phyloP scores from a whole-genome alignment of 2,113 vertebrate species.

The Grallaria varia region DNA sequence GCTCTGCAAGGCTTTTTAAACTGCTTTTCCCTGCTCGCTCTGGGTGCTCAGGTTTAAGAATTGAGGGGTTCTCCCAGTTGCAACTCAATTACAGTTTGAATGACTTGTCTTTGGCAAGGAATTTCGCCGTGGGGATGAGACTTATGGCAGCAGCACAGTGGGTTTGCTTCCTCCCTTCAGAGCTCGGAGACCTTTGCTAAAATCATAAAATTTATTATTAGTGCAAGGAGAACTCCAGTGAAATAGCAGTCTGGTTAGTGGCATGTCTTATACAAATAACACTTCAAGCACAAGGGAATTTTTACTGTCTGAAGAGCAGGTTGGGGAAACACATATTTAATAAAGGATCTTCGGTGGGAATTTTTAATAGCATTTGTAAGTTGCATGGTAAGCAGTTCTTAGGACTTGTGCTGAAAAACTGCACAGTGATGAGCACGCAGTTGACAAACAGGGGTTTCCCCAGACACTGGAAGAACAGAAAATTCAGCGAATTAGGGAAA shows the following conservation, averaged over 20 bases:
- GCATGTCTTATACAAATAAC: neutral
- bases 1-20: neutral
- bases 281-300: neutral
- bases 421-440: neutral
- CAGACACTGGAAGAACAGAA: neutral
- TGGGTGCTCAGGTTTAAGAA: neutral
- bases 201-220: neutral
- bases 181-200: neutral
- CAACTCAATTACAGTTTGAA: neutral
- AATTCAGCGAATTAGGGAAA: neutral
- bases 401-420: neutral
- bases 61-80: neutral
- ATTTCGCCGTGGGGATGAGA: neutral
- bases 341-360: neutral
- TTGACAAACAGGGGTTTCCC: neutral
- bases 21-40: neutral
- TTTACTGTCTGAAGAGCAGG: neutral
- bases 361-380: neutral
- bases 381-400: neutral
- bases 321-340: neutral
- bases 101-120: neutral
- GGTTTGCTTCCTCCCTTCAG: neutral
- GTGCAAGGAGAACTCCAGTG: neutral
- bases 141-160: neutral
- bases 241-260: neutral